Percentiles rank a stretch among this genome's conserved stretches.
Conservation (phyloP, 2,888 invertebrate genomes). For the Drosophila stalkeri region DNA sequence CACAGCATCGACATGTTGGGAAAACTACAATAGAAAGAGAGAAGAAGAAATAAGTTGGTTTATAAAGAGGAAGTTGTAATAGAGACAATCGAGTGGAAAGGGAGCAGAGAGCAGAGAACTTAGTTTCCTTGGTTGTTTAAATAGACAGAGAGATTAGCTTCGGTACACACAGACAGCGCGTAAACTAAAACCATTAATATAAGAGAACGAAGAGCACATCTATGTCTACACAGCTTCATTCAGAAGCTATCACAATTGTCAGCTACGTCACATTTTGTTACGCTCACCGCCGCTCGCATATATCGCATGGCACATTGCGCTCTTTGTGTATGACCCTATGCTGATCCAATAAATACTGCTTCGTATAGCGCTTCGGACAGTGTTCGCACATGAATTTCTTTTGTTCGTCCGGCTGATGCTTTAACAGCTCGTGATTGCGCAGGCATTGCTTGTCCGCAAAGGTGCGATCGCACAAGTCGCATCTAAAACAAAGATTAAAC, state of each 20-base stretch:
- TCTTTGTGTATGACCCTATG: conserved; percentile 78
- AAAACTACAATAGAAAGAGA: conserved; percentile 65
- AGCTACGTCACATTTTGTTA: conserved; percentile 24
- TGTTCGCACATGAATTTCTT: conserved; percentile 82
- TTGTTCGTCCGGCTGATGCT: conserved; percentile 83
- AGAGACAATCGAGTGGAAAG: not conserved
- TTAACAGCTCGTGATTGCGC: conserved; percentile 82
- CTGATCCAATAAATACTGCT: conserved; percentile 82
- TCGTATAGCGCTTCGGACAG: conserved; percentile 83
- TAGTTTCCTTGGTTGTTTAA: too few relatives aligned
- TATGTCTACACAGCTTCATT: too few relatives aligned
- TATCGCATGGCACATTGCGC: conserved; percentile 77
- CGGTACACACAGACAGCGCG: not conserved
- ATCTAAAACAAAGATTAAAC: conserved; percentile 48
- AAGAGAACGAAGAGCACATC: not conserved
- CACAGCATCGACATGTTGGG: conserved; percentile 78
- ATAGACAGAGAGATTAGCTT: not conserved
- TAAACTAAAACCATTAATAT: not conserved
- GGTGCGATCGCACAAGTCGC: conserved; percentile 72
- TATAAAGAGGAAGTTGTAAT: too few relatives aligned
- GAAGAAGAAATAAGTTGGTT: not conserved
- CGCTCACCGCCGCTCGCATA: conserved; percentile 82
- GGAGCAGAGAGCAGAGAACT: not conserved
- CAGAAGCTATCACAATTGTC: not conserved
- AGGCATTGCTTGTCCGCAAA: conserved; percentile 83